phyloP scores from a whole-genome alignment of 2,888 invertebrate genomes.

The Drosophila bunnanda region DNA sequence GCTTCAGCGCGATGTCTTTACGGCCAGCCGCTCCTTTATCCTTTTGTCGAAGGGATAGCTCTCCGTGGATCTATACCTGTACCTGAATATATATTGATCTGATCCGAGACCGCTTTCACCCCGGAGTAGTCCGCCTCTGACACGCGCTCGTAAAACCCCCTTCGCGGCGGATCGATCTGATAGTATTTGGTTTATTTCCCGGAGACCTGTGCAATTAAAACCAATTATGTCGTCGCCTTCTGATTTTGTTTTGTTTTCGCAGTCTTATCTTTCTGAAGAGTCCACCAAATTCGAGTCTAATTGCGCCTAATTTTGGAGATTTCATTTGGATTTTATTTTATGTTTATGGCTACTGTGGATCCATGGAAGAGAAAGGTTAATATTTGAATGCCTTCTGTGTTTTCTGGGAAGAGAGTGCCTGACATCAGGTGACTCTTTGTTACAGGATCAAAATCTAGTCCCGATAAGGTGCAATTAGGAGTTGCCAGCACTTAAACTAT shows the following conservation, averaged over 20 bases:
- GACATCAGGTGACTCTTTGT: slow-evolving; percentile 16
- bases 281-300: slow-evolving; percentile 54
- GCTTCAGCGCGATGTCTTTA: slow-evolving; percentile 42
- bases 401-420: slow-evolving; percentile 15
- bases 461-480: slow-evolving; percentile 16
- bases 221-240: slow-evolving; percentile 48
- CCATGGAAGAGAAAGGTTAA: slow-evolving; percentile 9
- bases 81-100: slow-evolving; percentile 22
- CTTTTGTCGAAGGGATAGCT: slow-evolving; percentile 59
- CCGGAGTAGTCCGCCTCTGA: slow-evolving; percentile 23
- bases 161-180: slow-evolving; percentile 29
- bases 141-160: slow-evolving; percentile 67
- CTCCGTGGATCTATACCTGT: slow-evolving; percentile 7
- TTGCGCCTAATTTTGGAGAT: slow-evolving; percentile 68
- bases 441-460: background rate
- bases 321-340: slow-evolving; percentile 43
- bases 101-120: slow-evolving; percentile 35
- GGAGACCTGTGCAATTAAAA: slow-evolving; percentile 47
- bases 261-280: slow-evolving; percentile 23
- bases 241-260: slow-evolving; percentile 20
- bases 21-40: slow-evolving; percentile 58
- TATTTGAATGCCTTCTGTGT: background rate
- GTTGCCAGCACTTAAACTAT: background rate
- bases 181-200: slow-evolving; percentile 47
- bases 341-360: slow-evolving; percentile 36